Conservation (phyloP, 2,113 vertebrate genomes). For the Cinclus cinclus region DNA sequence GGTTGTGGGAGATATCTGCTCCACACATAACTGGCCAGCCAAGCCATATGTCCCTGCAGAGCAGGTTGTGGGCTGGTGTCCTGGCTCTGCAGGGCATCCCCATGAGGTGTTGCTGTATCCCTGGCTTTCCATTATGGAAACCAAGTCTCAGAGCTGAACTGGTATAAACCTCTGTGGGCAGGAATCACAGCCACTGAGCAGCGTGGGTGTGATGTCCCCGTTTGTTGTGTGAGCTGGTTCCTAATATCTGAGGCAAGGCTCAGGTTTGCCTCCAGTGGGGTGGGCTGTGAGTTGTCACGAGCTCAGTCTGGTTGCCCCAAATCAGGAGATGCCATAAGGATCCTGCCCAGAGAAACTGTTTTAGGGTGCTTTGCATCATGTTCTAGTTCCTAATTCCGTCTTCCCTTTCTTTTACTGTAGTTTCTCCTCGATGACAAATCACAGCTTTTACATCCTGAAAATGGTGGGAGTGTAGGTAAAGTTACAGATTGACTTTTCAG, state of each 20-base stretch:
- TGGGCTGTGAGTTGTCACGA: not conserved
- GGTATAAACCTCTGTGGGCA: not conserved
- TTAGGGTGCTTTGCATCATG: not conserved
- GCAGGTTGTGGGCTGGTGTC: not conserved
- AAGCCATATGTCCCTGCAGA: not conserved
- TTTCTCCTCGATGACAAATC: not conserved
- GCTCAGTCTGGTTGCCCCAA: not conserved
- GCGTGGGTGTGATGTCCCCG: rapidly evolving
- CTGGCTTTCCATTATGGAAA: not conserved
- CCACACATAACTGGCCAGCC: not conserved
- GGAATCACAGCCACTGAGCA: not conserved
- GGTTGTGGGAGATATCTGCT: not conserved
- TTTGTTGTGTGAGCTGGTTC: not conserved
- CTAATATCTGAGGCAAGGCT: not conserved
- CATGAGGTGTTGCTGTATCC: not conserved
- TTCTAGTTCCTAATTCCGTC: not conserved
- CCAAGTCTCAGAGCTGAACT: not conserved
- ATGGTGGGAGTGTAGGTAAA: not conserved
- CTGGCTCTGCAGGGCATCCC: not conserved
- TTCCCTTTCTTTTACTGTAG: not conserved
- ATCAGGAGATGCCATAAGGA: not conserved
- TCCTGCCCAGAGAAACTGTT: not conserved
- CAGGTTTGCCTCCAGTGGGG: not conserved
- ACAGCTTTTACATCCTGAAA: not conserved
- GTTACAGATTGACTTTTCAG: not conserved